Percentiles rank a stretch among this genome's conserved stretches.
Conservation (phyloP, 2,797 vertebrate species). For the Acomys russatus region DNA sequence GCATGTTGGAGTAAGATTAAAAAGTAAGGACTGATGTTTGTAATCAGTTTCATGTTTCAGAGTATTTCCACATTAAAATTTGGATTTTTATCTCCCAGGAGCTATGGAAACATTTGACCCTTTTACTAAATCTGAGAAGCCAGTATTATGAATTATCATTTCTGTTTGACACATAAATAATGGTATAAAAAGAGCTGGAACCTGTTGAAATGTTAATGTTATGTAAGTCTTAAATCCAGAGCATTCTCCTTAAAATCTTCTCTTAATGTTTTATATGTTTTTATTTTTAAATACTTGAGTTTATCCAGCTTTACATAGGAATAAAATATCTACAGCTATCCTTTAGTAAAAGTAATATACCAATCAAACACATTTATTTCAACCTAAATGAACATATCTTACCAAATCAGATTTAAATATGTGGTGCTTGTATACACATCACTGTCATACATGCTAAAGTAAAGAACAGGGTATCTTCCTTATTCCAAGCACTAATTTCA, state of each 20-base stretch:
- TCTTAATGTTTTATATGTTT: neutral
- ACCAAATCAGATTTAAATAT: too few species aligned
- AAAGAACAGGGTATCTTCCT: too few species aligned
- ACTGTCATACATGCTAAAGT: too few species aligned
- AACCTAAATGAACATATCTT: too few species aligned
- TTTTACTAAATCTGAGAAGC: constrained; percentile 13
- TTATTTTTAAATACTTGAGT: neutral
- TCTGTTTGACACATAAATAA: neutral
- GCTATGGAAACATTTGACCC: neutral
- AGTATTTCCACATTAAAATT: neutral
- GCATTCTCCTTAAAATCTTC: neutral
- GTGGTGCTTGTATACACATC: too few species aligned
- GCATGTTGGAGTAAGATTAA: neutral
- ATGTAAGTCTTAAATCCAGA: neutral
- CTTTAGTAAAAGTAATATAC: too few species aligned
- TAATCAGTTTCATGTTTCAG: neutral
- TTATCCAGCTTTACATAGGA: too few species aligned
- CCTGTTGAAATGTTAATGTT: neutral
- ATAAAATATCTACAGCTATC: too few species aligned
- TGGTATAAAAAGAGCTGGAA: neutral
- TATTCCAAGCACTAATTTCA: too few species aligned
- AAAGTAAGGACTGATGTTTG: constrained; percentile 1
- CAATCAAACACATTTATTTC: too few species aligned
- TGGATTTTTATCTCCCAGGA: neutral
- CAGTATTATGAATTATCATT: neutral